Percentiles rank a stretch among this genome's conserved stretches.
Conservation (phyloP, 2,113 vertebrate species). For the Corythaixoides concolor region DNA sequence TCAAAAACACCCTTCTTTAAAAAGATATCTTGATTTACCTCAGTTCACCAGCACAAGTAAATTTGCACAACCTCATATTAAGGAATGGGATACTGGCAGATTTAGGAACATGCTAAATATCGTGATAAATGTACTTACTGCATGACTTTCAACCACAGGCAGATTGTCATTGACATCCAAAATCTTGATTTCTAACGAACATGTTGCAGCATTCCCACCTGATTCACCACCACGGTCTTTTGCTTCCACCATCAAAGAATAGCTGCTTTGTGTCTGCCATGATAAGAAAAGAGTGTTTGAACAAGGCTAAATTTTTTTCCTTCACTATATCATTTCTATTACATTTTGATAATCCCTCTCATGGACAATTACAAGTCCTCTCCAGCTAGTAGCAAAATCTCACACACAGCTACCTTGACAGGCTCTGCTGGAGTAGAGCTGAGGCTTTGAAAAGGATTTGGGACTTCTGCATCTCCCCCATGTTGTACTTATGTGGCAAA, state of each 20-base stretch:
- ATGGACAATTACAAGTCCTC: not conserved
- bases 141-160: constrained; percentile 57
- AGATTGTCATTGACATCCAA: constrained; percentile 83
- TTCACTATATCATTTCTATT: not conserved
- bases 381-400: not conserved
- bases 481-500: not conserved
- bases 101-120: not conserved
- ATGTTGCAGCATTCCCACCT: constrained; percentile 50
- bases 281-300: not conserved
- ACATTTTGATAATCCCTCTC: not conserved
- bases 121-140: constrained; percentile 56
- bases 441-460: not conserved
- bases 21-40: not conserved
- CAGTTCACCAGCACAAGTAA: not conserved
- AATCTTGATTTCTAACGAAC: constrained; percentile 74
- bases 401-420: not conserved
- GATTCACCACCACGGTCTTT: constrained; percentile 61
- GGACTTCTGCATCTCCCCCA: not conserved
- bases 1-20: not conserved
- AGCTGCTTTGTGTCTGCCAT: constrained; percentile 71
- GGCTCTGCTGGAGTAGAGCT: not conserved
- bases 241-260: constrained; percentile 74
- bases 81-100: not conserved
- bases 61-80: not conserved
- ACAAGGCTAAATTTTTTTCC: not conserved